Evolutionary conservation across 2,797 vertebrate species (phyloP).

Genomic region (Pygocentrus nattereri): DNA sequence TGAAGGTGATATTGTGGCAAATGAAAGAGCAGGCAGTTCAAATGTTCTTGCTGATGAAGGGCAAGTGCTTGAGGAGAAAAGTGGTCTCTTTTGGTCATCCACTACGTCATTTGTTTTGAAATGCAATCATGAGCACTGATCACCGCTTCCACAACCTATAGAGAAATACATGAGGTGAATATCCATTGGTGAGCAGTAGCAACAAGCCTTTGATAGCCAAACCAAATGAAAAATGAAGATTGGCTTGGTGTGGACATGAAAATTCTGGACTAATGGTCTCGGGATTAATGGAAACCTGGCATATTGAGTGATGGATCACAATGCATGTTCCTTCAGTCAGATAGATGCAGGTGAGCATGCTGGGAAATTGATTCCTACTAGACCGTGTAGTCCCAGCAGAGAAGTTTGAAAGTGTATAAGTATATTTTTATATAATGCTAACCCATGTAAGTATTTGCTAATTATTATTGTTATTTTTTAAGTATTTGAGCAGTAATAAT

Average conservation of each 20-base stretch:
- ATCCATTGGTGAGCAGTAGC: not conserved
- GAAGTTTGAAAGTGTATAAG: not conserved
- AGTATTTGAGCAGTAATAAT: too few relatives aligned
- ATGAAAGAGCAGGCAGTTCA: not conserved
- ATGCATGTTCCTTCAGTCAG: not conserved
- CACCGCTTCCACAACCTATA: not conserved
- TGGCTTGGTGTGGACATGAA: not conserved
- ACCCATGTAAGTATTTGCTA: too few relatives aligned
- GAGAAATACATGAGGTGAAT: constrained; percentile 2
- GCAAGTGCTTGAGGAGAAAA: not conserved
- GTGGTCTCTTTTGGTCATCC: not conserved
- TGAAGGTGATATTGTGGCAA: not conserved
- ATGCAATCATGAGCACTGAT: not conserved
- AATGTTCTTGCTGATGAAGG: not conserved
- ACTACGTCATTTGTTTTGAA: not conserved
- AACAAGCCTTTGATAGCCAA: not conserved
- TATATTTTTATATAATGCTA: too few relatives aligned
- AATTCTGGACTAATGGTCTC: too few relatives aligned
- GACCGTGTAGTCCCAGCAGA: not conserved
- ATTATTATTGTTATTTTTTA: too few relatives aligned
- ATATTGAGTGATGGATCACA: not conserved
- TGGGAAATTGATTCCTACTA: not conserved
- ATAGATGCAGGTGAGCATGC: not conserved
- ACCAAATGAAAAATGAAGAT: not conserved
- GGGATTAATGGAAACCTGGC: not conserved